phyloP scores from a whole-genome alignment of 2,797 vertebrate species.

The Leptodactylus fallax region DNA sequence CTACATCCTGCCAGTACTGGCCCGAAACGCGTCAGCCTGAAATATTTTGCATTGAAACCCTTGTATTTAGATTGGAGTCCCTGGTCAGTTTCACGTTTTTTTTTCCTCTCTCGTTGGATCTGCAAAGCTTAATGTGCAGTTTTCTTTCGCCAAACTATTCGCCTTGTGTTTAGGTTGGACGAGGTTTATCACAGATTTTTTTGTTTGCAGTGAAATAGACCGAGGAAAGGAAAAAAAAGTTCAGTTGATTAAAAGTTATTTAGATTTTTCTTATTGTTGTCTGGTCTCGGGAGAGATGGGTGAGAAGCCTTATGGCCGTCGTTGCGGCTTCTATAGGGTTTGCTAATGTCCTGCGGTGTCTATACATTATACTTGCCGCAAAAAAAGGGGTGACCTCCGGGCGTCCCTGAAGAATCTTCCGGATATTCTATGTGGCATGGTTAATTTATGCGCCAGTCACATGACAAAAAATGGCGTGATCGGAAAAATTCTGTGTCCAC shows the following conservation, averaged over 20 bases:
- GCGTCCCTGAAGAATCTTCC: too few species aligned
- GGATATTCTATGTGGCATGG: too few species aligned
- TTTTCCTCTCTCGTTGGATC: not conserved
- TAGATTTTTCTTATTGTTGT: too few species aligned
- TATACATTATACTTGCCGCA: too few species aligned
- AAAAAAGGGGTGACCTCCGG: too few species aligned
- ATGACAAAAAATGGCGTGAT: too few species aligned
- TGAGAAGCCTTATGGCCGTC: not conserved
- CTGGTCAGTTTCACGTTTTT: conserved; percentile 8
- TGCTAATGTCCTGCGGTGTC: too few species aligned
- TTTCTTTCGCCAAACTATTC: conserved; percentile 26
- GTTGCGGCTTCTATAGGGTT: too few species aligned
- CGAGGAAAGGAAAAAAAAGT: too few species aligned
- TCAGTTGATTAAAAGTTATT: too few species aligned
- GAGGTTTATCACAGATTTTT: not conserved
- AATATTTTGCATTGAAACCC: not conserved
- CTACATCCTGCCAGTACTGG: conserved; percentile 9
- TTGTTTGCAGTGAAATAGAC: not conserved
- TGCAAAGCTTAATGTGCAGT: conserved; percentile 11
- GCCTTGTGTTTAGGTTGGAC: conserved; percentile 17
- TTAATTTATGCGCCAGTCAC: too few species aligned
- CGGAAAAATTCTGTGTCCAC: too few species aligned
- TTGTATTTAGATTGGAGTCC: conserved; percentile 38
- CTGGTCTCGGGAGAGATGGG: not conserved
- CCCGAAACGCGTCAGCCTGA: not conserved